Conservation (phyloP, 2,888 invertebrate species). For the Rhagophthalmus giganteus region DNA sequence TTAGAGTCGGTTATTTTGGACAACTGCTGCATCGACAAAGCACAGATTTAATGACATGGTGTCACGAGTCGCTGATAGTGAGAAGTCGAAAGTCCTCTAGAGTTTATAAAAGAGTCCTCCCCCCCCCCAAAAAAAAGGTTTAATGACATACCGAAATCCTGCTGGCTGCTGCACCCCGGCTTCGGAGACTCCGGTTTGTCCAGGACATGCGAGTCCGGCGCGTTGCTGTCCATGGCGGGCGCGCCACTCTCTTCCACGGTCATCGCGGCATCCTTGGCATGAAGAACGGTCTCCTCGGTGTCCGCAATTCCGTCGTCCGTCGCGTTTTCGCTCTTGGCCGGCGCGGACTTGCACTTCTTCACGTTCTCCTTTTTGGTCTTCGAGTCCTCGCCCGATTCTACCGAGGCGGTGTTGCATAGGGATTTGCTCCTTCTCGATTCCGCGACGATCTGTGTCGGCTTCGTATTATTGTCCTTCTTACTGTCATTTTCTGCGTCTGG, state of each 20-base stretch:
- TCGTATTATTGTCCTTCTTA: constrained; percentile 39
- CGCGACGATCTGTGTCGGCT: constrained; percentile 41
- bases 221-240: constrained; percentile 44
- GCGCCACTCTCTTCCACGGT: constrained; percentile 47
- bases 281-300: constrained; percentile 1
- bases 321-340: constrained; percentile 41
- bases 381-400: constrained; percentile 42
- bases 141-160: constrained; percentile 46
- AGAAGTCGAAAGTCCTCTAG: not conserved
- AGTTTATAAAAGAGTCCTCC: not conserved
- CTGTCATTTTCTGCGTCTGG: constrained; percentile 6
- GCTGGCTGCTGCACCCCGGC: constrained; percentile 51
- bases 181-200: constrained; percentile 49
- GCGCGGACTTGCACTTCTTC: constrained; percentile 47
- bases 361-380: constrained; percentile 42
- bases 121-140: no score
- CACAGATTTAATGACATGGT: no score
- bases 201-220: constrained; percentile 39
- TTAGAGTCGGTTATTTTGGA: no score
- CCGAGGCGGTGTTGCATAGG: constrained; percentile 44
- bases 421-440: constrained; percentile 48
- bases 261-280: constrained; percentile 34
- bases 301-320: constrained; percentile 4
- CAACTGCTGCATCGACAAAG: no score
- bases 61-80: no score